Evolutionary conservation across 2,113 vertebrate species (phyloP), one percentile per base, ranked within the genome.

Genomic region (Cinclus cinclus): DNA sequence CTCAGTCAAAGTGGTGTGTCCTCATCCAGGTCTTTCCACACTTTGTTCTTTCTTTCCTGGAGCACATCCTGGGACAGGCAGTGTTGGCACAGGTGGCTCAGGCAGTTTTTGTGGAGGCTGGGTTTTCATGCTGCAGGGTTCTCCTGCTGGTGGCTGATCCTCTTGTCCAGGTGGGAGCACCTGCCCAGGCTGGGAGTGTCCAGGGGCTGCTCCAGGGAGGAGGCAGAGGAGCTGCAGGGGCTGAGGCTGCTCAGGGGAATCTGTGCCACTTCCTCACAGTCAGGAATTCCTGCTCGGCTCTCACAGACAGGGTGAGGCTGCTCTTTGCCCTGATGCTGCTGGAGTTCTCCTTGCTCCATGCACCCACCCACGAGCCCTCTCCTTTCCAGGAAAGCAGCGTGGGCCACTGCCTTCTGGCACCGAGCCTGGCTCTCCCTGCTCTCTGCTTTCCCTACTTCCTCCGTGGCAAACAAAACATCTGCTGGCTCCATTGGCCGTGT

Each of bases 401-500:
- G 46, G 23, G 63, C 33, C 30, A 0, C 2, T 6, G 39, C 37
- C 49, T 0, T 3, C 10, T 70, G 94, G 89, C 75, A 0, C 65
- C 0, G 3, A 10, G 70, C 94, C 81, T 5, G 0, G 81, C 81
- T 33, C 35, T 37, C 59, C 37, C 46, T 0, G 7, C n/a, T 74
- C 65, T 18, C 83, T 24, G 67, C 71, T 78, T 77, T 92, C 79
- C 67, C 73, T 25, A 81, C 64, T 56, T 19, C 60, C 81, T 60
- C 37, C 18, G 0, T 0, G 24, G 59, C 44, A 47, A 41, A 31
- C 4, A 9, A 56, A 15, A 1, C 42, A 55, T 31, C 60, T 28
- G 11, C 71, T 2, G 2, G 10, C 63, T 20, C 58, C 78, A 0
- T 1, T 0, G 0, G 5, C 30, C 1, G 2, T 50, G 23, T 10